phyloP scores from a whole-genome alignment of 2,113 vertebrate genomes.

The Chitala chitala region DNA sequence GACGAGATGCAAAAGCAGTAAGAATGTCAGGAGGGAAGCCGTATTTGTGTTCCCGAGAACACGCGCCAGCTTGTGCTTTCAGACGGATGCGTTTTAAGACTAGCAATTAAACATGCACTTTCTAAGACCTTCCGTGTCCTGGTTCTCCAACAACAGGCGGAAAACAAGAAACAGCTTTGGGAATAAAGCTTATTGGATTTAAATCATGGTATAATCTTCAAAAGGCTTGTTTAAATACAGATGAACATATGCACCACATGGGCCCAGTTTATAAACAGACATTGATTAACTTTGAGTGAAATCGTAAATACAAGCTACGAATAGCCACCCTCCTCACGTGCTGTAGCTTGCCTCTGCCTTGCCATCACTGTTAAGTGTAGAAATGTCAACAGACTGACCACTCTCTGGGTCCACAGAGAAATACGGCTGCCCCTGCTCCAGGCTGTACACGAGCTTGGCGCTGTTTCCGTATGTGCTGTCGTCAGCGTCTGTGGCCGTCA shows the following conservation, averaged over 20 bases:
- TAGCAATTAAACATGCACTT: neutral
- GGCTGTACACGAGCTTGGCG: slow-evolving; percentile 90
- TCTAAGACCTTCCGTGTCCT: neutral
- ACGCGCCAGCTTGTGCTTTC: neutral
- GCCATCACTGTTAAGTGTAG: neutral
- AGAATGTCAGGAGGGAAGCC: neutral
- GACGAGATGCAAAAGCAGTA: neutral
- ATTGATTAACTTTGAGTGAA: too few species aligned
- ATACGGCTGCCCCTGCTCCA: slow-evolving; percentile 91
- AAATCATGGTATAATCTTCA: slow-evolving; percentile 38
- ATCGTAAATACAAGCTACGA: too few species aligned
- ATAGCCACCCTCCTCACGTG: neutral
- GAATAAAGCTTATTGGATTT: slow-evolving; percentile 37
- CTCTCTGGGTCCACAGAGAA: slow-evolving; percentile 94
- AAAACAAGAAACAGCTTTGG: slow-evolving; percentile 25
- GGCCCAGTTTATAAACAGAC: too few species aligned
- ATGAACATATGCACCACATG: slow-evolving; percentile 28
- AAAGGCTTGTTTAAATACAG: slow-evolving; percentile 41
- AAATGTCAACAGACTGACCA: slow-evolving; percentile 62
- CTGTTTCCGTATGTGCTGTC: slow-evolving; percentile 89
- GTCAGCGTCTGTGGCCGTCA: slow-evolving; percentile 90
- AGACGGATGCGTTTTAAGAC: neutral
- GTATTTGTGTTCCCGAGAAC: neutral
- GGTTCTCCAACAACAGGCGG: neutral
- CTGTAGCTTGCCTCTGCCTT: too few species aligned